Conservation (phyloP, 1,140 invertebrate species). For the Eciton burchellii region DNA sequence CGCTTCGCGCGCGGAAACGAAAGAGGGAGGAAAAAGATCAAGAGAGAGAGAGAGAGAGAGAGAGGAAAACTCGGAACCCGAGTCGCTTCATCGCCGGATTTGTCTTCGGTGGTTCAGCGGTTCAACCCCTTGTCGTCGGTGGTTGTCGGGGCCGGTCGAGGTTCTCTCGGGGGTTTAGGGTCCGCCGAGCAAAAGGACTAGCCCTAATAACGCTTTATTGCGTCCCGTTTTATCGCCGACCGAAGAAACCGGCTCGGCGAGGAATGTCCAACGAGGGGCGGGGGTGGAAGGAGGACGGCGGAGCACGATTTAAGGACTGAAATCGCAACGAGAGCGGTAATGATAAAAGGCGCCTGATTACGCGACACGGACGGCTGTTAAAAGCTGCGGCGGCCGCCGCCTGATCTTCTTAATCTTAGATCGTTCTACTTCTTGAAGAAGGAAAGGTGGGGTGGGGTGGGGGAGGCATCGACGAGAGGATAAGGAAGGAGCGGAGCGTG, state of each 20-base stretch:
- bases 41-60: conserved; percentile 22
- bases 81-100: conserved; percentile 69
- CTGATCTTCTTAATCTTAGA: conserved; percentile 53
- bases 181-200: conserved; percentile 74
- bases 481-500: too few relatives aligned
- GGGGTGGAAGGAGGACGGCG: neutral
- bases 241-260: conserved; percentile 62
- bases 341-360: conserved; percentile 67
- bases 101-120: conserved; percentile 71
- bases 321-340: conserved; percentile 57
- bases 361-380: conserved; percentile 31
- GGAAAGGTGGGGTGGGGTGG: neutral
- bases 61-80: conserved; percentile 48
- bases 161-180: conserved; percentile 63
- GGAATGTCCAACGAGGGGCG: conserved; percentile 4
- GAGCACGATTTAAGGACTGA: conserved; percentile 57
- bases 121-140: conserved; percentile 77
- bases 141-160: conserved; percentile 54
- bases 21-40: neutral
- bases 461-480: neutral
- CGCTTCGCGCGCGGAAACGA: conserved; percentile 5
- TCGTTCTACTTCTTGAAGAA: conserved; percentile 32
- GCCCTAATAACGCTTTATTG: conserved; percentile 80
- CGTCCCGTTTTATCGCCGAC: conserved; percentile 73
- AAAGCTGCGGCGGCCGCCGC: conserved; percentile 41